These are phyloP conservation scores for Karalla daura DNA, from an alignment of 2,797 vertebrate species.

Conservation along the genomic window DNA sequence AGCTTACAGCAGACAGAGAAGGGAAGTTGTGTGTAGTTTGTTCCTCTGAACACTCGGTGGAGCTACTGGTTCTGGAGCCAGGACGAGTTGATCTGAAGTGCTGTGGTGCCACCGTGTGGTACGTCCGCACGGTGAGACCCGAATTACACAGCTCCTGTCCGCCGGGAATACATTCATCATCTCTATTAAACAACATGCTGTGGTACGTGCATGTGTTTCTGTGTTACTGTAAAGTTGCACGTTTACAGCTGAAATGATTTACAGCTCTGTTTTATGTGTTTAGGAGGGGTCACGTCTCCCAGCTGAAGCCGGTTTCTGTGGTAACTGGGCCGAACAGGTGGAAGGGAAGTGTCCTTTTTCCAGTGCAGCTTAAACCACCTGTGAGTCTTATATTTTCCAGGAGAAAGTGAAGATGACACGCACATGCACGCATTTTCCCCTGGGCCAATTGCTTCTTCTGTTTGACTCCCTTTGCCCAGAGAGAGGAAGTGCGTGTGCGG, in stretches of 20 bases:
- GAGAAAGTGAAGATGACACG: slow-evolving; percentile 71
- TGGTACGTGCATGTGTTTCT: not conserved
- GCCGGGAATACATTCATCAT: slow-evolving; percentile 7
- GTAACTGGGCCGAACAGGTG: slow-evolving; percentile 62
- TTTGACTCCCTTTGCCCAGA: slow-evolving; percentile 33
- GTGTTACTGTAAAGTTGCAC: slow-evolving; percentile 8
- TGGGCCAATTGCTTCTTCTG: slow-evolving; percentile 76
- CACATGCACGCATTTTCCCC: slow-evolving; percentile 71
- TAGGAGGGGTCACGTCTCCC: slow-evolving; percentile 12
- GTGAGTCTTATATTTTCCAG: slow-evolving; percentile 56
- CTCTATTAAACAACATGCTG: not conserved
- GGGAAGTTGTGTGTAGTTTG: slow-evolving; percentile 17
- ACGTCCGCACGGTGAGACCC: not conserved
- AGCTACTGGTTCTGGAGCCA: slow-evolving; percentile 34
- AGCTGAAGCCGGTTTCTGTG: slow-evolving; percentile 36
- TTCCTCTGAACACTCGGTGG: slow-evolving; percentile 53
- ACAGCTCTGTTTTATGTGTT: slow-evolving; percentile 5
- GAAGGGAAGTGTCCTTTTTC: slow-evolving; percentile 24
- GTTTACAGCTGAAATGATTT: slow-evolving; percentile 9
- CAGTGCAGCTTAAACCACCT: slow-evolving; percentile 49
- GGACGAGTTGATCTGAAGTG: slow-evolving; percentile 7
- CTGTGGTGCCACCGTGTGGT: slow-evolving; percentile 64
- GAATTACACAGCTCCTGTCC: slow-evolving; percentile 1
- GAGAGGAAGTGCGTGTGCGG: slow-evolving; percentile 32
- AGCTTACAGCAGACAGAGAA: too few relatives aligned